A percentile compares a stretch with the other conserved stretches of the same genome.
Evolutionary conservation across 1,140 invertebrate genomes (phyloP).

Genomic region (Drosophila jambulina): DNA sequence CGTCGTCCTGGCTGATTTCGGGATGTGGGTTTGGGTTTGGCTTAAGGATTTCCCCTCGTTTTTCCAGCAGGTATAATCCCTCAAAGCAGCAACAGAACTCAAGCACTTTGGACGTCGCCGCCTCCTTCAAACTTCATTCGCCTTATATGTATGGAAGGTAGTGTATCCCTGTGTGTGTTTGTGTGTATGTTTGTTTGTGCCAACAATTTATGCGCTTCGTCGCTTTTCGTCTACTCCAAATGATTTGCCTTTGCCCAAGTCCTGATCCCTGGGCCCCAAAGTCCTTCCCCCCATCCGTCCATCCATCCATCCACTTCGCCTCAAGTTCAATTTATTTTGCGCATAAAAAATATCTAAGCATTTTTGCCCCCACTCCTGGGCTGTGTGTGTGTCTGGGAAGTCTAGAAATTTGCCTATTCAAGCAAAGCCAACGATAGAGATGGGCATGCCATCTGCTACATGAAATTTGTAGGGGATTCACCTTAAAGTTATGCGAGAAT

Average conservation of each 20-base stretch:
- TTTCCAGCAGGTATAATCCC: conserved; percentile 76
- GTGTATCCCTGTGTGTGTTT: conserved; percentile 13
- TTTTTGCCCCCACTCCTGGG: conserved; percentile 41
- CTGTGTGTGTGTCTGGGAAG: conserved; percentile 29
- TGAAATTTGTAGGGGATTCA: not conserved
- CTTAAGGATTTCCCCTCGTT: conserved; percentile 3
- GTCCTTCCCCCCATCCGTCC: not conserved
- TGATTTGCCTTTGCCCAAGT: conserved; percentile 61
- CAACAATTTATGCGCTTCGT: conserved; percentile 80
- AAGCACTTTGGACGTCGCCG: conserved; percentile 51
- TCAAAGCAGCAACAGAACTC: conserved; percentile 74
- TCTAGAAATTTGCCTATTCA: conserved; percentile 54
- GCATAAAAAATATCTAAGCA: conserved; percentile 77
- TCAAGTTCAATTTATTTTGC: conserved; percentile 77
- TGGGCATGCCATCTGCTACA: conserved; percentile 11
- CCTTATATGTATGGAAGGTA: conserved; percentile 23
- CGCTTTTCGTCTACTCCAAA: conserved; percentile 77
- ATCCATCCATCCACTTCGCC: conserved; percentile 24
- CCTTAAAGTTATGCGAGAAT: conserved; percentile 9
- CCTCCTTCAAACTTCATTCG: conserved; percentile 29
- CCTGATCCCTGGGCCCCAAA: conserved; percentile 12
- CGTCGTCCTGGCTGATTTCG: conserved; percentile 25
- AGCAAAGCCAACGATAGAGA: conserved; percentile 42
- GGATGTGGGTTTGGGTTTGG: conserved; percentile 36
- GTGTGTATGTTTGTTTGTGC: conserved; percentile 31